Evolutionary conservation across 23 tunicate genomes (phyloP), one percentile per base, ranked within the genome.

Genomic region (Styela plicata): DNA sequence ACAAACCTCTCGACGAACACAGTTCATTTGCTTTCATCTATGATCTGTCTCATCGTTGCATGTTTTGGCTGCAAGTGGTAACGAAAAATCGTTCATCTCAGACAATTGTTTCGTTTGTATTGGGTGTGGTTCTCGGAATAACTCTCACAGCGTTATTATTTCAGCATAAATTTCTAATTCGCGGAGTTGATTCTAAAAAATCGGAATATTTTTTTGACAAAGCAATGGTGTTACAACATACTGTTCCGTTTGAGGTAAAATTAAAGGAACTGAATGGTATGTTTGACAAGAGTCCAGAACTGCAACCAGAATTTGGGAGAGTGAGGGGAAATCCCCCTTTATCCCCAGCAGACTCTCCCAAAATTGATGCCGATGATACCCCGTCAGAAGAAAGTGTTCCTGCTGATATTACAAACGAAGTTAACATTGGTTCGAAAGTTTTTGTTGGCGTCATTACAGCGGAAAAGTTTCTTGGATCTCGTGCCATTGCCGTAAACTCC

Each of bases 371-470:
- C 13, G 57, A 44, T 5, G 57, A 44, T 5, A 7, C 13, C 57
- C 57, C 57, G 13, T 44, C 57, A 5, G 57, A 16, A 74, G 28
- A 31, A 24, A 65, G 21, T 19, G 22, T n/a, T 30, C 71, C 64
- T 28, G 67, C 44, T 2, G 57, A 71, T 74, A 57, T 79, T 18
- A 73, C 77, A 33, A 71, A 70, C 2, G 84, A 63, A 70, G 16
- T 64, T 34, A 36, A 66, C 16, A 20, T 64, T 27, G 89, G 85
- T 69, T 82, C 82, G 0, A 77, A 79, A 31, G 35, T 93, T 0
- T 93, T 70, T 82, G 93, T 93, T 76, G 98, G 98, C 22, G 98
- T 93, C 20, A 82, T 93, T 19, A 88, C 98, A 2, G 98, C 98
- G n/a, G 90, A 93, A 83, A 93, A 84, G 37, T 93, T 82, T 80